phyloP scores from a whole-genome alignment of 1,140 invertebrate genomes.

The Artemia franciscana region DNA sequence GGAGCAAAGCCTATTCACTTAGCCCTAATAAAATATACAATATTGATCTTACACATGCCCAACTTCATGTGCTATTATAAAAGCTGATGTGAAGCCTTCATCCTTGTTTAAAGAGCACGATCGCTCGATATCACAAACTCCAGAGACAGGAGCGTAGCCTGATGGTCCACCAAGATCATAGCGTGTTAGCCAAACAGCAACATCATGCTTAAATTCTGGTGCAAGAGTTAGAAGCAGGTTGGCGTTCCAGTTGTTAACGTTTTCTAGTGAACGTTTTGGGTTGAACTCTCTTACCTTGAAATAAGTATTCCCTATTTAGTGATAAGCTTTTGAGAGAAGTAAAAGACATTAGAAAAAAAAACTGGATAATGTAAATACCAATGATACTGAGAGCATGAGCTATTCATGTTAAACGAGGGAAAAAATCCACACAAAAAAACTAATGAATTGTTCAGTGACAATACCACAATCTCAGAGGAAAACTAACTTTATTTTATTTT shows the following conservation, averaged over 20 bases:
- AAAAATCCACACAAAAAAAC: too few species aligned
- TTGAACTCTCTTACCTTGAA: constrained; percentile 36
- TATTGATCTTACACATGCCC: constrained; percentile 42
- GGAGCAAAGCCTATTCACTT: too few species aligned
- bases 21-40: neutral
- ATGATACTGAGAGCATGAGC: too few species aligned
- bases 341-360: too few species aligned
- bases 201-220: constrained; percentile 32
- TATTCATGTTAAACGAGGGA: too few species aligned
- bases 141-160: constrained; percentile 51
- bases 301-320: too few species aligned
- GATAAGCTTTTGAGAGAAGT: too few species aligned
- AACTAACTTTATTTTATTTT: too few species aligned
- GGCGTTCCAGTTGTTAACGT: constrained; percentile 48
- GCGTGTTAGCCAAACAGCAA: constrained; percentile 45
- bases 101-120: constrained; percentile 51
- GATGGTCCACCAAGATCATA: constrained; percentile 46
- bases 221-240: constrained; percentile 25
- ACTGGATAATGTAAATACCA: too few species aligned
- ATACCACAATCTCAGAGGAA: too few species aligned
- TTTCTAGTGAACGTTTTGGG: constrained; percentile 40
- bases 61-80: constrained; percentile 56
- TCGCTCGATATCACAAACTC: constrained; percentile 38
- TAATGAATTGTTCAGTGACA: too few species aligned
- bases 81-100: constrained; percentile 51